Evolutionary conservation across 2,888 invertebrate genomes (phyloP).

Genomic region (Periphyllus acericola): DNA sequence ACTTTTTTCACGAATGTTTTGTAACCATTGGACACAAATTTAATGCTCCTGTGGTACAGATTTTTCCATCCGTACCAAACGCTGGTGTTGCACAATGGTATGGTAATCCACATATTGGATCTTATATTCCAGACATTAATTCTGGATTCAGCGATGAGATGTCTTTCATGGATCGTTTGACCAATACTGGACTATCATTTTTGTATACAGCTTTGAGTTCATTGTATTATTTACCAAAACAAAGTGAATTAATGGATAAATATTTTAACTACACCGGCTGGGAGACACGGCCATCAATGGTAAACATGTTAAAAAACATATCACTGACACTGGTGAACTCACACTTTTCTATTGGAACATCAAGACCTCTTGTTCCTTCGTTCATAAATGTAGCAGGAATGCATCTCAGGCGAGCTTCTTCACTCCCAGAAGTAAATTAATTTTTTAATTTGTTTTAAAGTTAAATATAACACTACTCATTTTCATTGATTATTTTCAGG

Average conservation of each 20-base stretch:
- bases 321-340: slow-evolving; percentile 55
- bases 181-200: slow-evolving; percentile 33
- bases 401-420: slow-evolving; percentile 58
- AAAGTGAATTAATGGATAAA: slow-evolving; percentile 41
- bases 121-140: slow-evolving; percentile 51
- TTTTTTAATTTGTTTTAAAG: neutral
- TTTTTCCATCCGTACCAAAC: slow-evolving; percentile 45
- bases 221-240: slow-evolving; percentile 42
- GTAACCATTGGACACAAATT: slow-evolving; percentile 57
- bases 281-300: slow-evolving; percentile 41
- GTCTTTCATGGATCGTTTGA: slow-evolving; percentile 47
- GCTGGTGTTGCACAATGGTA: slow-evolving; percentile 30
- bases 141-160: slow-evolving; percentile 48
- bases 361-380: slow-evolving; percentile 57
- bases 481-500: neutral
- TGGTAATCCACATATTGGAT: slow-evolving; percentile 31
- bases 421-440: slow-evolving; percentile 31
- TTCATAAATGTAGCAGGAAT: slow-evolving; percentile 62
- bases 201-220: slow-evolving; percentile 29
- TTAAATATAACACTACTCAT: neutral
- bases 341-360: slow-evolving; percentile 53
- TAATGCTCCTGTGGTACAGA: slow-evolving; percentile 41
- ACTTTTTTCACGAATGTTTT: slow-evolving; percentile 54
- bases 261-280: slow-evolving; percentile 54
- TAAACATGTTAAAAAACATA: slow-evolving; percentile 51